Evolutionary conservation across 2,113 vertebrate species (phyloP).

Genomic region (Grammomys surdaster): DNA sequence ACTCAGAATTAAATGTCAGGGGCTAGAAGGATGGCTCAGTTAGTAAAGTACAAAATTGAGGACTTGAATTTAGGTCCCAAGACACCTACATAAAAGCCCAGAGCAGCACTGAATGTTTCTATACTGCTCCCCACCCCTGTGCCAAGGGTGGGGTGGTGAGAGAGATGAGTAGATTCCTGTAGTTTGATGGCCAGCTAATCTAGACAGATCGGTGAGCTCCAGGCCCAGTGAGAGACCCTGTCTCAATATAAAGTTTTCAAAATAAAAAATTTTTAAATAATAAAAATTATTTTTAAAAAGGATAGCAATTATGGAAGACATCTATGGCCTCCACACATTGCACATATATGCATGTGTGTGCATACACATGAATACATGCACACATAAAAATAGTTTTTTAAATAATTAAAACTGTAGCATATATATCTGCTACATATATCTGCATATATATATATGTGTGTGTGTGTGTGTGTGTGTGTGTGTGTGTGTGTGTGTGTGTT

Average conservation of each 20-base stretch:
- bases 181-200: neutral
- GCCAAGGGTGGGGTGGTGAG: neutral
- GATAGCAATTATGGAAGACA: neutral
- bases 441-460: too few relatives aligned
- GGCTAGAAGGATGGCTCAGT: neutral
- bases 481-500: too few relatives aligned
- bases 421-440: too few relatives aligned
- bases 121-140: neutral
- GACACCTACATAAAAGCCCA: neutral
- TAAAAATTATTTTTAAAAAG: neutral
- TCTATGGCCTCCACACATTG: neutral
- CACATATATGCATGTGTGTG: neutral
- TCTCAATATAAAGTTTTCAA: neutral
- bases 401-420: neutral
- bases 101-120: neutral
- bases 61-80: neutral
- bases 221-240: neutral
- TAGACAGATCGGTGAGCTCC: neutral
- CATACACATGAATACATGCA: neutral
- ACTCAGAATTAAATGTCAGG: conserved; percentile 42
- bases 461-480: too few relatives aligned
- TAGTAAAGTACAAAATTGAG: neutral
- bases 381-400: neutral
- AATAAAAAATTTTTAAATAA: neutral
- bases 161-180: neutral